These are phyloP conservation scores for Geophilus truncorum DNA, from an alignment of 2,888 invertebrate species.

Conservation along the genomic window DNA sequence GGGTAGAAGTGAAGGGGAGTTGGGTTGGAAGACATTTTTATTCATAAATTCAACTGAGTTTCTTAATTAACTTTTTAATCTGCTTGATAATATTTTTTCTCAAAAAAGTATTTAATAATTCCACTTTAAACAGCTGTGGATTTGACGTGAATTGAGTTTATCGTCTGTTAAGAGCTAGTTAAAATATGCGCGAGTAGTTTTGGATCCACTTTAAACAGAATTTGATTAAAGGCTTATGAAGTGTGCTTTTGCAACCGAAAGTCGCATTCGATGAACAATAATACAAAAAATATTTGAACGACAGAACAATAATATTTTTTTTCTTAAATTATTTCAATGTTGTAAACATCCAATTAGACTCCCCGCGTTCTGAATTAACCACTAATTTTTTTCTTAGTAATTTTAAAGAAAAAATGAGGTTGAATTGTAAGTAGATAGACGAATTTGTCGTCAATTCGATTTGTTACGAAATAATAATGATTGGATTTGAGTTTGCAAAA, in stretches of 20 bases:
- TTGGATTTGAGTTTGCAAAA: background rate
- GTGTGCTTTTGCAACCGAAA: too few species aligned
- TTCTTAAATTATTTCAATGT: too few species aligned
- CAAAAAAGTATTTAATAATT: background rate
- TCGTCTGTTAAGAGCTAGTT: background rate
- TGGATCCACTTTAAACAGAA: background rate
- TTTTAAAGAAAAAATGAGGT: too few species aligned
- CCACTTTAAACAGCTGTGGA: conserved; percentile 11
- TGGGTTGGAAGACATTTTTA: background rate
- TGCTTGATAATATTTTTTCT: background rate
- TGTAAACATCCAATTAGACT: too few species aligned
- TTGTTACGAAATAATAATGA: background rate
- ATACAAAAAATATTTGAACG: too few species aligned
- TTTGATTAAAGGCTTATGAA: background rate
- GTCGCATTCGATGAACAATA: too few species aligned
- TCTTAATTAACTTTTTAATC: background rate
- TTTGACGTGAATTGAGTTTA: conserved; percentile 13
- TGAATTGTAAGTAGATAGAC: too few species aligned
- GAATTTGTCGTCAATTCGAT: background rate
- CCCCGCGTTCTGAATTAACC: too few species aligned
- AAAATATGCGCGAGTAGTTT: background rate
- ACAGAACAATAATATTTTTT: too few species aligned
- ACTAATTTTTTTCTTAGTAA: too few species aligned
- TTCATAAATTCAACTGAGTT: background rate
- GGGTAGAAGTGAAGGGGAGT: too few species aligned